These are phyloP conservation scores for Polypedilum pembai DNA, from an alignment of 1,140 invertebrate genomes.

Conservation along the genomic window DNA sequence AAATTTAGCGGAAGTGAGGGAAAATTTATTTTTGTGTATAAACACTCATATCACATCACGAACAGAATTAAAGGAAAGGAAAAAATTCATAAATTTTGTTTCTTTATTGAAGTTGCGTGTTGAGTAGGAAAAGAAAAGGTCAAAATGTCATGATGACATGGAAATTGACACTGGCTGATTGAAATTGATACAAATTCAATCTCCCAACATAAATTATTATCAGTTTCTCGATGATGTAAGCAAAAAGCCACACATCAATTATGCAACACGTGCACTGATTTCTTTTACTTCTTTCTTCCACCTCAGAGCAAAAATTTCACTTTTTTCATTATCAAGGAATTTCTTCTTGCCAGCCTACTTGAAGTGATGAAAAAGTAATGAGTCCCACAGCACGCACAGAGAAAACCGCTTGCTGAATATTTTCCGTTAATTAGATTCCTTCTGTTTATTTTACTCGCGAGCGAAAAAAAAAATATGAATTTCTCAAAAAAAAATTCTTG, in stretches of 20 bases:
- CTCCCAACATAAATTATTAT: neutral
- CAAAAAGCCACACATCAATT: neutral
- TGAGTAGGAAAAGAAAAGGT: neutral
- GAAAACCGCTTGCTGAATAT: neutral
- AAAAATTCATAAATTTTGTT: neutral
- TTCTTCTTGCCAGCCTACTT: neutral
- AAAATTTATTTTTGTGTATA: neutral
- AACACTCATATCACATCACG: neutral
- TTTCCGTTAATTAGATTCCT: conserved; percentile 13
- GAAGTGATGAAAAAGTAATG: conserved; percentile 22
- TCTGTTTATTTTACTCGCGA: conserved; percentile 2
- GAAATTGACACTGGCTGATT: neutral
- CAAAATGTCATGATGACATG: neutral
- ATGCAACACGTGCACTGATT: neutral
- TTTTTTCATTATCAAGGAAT: conserved; percentile 24
- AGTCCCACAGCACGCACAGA: neutral
- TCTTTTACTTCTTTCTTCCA: neutral
- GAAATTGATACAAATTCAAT: neutral
- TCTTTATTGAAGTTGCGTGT: neutral
- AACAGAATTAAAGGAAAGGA: neutral
- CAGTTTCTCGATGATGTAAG: neutral
- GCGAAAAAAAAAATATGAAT: neutral
- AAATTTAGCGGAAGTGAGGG: neutral
- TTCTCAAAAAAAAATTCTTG: neutral
- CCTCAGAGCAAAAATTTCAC: neutral